These are phyloP conservation scores for Sapayoa aenigma DNA, from an alignment of 2,113 vertebrate species.

Conservation along the genomic window DNA sequence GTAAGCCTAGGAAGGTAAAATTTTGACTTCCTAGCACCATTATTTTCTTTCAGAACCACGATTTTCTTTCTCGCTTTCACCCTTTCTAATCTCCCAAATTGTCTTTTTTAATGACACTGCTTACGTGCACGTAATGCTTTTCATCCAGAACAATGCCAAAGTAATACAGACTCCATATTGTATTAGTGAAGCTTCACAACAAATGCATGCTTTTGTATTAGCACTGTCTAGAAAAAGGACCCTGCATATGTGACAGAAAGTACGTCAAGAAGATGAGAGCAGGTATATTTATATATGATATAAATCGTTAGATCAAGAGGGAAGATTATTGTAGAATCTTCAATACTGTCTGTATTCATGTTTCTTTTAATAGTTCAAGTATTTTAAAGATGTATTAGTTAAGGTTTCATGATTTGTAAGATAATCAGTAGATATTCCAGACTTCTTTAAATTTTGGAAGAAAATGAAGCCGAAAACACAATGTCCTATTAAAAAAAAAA, in stretches of 20 bases:
- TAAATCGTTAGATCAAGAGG: background rate
- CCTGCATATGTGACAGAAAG: background rate
- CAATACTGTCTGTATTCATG: background rate
- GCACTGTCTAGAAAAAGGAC: background rate
- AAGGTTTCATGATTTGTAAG: background rate
- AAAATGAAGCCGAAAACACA: background rate
- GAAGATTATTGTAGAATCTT: background rate
- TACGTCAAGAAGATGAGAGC: background rate
- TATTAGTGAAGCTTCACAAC: background rate
- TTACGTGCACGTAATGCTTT: background rate
- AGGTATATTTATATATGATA: background rate
- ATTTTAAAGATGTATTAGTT: background rate
- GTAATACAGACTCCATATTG: background rate
- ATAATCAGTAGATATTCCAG: background rate
- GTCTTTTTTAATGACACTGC: background rate
- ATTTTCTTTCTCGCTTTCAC: background rate
- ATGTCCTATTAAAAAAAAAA: background rate
- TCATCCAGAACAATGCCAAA: constrained; percentile 10
- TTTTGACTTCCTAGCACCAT: background rate
- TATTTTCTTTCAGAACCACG: background rate
- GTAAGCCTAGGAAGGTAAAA: background rate
- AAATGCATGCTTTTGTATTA: background rate
- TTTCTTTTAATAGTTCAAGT: background rate
- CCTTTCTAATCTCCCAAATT: background rate
- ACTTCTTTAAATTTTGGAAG: background rate